Evolutionary conservation across 2,113 vertebrate genomes (phyloP).

Genomic region (Muscicapa adusta): DNA sequence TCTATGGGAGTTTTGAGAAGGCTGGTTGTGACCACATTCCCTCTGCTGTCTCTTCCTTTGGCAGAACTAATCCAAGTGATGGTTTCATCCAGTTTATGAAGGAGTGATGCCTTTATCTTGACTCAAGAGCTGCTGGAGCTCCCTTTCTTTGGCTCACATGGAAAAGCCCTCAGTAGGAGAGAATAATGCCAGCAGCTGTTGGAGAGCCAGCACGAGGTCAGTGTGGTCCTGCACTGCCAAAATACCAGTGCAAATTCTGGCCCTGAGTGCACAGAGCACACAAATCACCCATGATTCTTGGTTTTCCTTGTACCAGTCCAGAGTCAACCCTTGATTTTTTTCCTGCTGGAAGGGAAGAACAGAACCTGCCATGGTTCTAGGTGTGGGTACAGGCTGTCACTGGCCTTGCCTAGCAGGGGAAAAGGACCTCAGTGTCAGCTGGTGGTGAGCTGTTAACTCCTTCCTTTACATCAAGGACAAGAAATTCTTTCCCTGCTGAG

Average conservation of each 20-base stretch:
- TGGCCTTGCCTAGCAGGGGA: background rate
- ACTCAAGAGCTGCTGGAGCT: background rate
- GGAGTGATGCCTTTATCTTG: background rate
- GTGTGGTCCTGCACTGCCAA: accelerated
- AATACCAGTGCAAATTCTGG: background rate
- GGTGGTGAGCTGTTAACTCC: background rate
- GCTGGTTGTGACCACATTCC: background rate
- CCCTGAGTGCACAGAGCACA: background rate
- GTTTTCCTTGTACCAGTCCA: background rate
- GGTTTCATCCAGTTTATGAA: background rate
- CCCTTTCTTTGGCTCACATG: background rate
- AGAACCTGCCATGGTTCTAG: background rate
- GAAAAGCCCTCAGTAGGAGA: background rate
- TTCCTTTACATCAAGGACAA: background rate
- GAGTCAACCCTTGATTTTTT: background rate
- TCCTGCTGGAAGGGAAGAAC: background rate
- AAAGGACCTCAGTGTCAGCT: background rate
- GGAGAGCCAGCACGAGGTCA: background rate
- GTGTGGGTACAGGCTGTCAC: background rate
- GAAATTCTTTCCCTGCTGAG: background rate
- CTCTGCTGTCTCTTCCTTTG: background rate
- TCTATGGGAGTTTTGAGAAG: background rate
- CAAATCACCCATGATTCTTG: background rate
- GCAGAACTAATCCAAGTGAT: background rate
- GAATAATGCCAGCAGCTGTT: background rate